phyloP scores from a whole-genome alignment of 1,140 invertebrate species.

The Leucophenga varia region DNA sequence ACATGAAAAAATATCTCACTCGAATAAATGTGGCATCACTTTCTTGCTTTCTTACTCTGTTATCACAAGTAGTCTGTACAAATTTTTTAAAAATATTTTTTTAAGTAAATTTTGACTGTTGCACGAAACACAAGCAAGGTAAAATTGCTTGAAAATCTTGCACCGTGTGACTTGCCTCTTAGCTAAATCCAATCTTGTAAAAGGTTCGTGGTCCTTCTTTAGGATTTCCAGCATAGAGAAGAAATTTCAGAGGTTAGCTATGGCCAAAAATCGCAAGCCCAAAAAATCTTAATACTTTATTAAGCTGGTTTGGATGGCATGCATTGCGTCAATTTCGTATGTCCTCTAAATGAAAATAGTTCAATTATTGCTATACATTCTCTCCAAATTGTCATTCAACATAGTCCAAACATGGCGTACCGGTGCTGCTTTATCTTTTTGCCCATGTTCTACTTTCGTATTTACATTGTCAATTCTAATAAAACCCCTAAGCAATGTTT shows the following conservation, averaged over 20 bases:
- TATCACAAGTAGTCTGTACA: too few species aligned
- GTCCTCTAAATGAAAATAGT: neutral
- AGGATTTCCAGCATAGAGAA: neutral
- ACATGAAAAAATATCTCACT: too few species aligned
- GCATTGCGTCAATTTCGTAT: neutral
- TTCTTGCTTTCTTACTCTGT: too few species aligned
- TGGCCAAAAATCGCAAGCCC: neutral
- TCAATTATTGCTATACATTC: neutral
- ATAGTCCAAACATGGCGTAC: neutral
- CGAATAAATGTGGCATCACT: too few species aligned
- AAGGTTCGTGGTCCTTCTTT: neutral
- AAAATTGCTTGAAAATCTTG: too few species aligned
- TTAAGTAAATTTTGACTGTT: too few species aligned
- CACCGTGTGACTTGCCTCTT: too few species aligned
- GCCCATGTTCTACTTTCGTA: too few species aligned
- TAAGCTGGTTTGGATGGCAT: neutral
- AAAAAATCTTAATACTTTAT: neutral
- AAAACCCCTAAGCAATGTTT: neutral
- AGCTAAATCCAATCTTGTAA: neutral
- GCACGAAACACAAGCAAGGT: too few species aligned
- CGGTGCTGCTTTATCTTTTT: neutral
- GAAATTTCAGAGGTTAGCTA: neutral
- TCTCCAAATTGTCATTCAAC: neutral
- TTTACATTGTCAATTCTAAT: neutral
- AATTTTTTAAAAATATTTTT: too few species aligned